Evolutionary conservation across 30 jellyfish, hydroid and myxozoan species (phyloP).

Genomic region (Turritopsis rubra): DNA sequence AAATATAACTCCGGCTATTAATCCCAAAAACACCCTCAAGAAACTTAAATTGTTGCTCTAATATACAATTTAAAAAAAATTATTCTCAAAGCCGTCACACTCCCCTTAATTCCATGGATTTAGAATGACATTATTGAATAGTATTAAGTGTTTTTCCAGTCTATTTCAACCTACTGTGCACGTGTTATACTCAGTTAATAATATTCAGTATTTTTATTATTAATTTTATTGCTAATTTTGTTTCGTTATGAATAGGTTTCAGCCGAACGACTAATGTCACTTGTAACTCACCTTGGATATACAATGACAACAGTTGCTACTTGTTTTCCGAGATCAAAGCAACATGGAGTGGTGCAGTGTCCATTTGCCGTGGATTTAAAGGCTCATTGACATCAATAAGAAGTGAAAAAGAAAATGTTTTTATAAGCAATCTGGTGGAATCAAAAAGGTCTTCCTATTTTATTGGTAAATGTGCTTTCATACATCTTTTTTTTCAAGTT

Average conservation of each 20-base stretch:
- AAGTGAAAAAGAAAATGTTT: neutral
- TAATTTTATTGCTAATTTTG: neutral
- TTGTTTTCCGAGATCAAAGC: neutral
- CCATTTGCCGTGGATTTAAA: neutral
- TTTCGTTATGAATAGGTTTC: neutral
- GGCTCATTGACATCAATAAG: neutral
- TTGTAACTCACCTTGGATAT: neutral
- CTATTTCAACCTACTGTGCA: neutral
- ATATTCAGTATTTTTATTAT: too few relatives aligned
- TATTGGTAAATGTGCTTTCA: neutral
- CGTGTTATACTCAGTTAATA: neutral
- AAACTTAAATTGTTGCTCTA: too few relatives aligned
- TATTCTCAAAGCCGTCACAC: too few relatives aligned
- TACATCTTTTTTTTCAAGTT: neutral
- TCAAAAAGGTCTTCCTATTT: neutral
- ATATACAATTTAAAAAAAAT: too few relatives aligned
- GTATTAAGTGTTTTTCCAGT: too few relatives aligned
- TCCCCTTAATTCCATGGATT: too few relatives aligned
- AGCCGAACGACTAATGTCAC: neutral
- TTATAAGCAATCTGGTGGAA: neutral
- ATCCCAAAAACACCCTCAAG: too few relatives aligned
- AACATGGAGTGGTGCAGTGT: neutral
- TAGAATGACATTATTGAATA: too few relatives aligned
- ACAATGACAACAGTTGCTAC: neutral
- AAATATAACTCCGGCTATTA: too few relatives aligned